phyloP scores from a whole-genome alignment of 2,888 invertebrate species.

The Cosmia trapezina region DNA sequence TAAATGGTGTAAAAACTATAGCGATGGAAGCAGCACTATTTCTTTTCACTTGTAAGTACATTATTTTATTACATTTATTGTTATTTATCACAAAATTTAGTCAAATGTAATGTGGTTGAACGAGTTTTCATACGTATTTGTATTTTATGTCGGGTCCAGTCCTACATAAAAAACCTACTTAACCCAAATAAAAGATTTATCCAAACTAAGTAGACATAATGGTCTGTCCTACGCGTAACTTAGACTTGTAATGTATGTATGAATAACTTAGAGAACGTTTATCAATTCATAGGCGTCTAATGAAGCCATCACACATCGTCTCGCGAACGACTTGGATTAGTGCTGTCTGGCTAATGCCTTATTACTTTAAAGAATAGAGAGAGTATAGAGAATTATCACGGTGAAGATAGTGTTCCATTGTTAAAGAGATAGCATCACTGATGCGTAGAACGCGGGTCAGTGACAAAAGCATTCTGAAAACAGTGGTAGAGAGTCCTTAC shows the following conservation, averaged over 20 bases:
- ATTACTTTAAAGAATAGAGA: slow-evolving; percentile 5
- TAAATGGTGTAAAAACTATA: no score
- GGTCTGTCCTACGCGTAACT: neutral
- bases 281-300: slow-evolving; percentile 48
- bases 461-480: no score
- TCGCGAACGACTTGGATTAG: slow-evolving; percentile 32
- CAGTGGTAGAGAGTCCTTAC: no score
- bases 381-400: neutral
- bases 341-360: slow-evolving; percentile 7
- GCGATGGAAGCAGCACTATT: no score
- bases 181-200: slow-evolving; percentile 5
- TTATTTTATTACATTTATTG: no score
- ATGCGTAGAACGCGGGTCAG: no score
- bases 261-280: slow-evolving; percentile 37
- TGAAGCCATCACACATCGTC: slow-evolving; percentile 34
- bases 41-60: no score
- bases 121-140: no score
- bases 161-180: slow-evolving; percentile 8
- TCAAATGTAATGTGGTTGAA: no score
- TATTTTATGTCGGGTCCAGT: no score
- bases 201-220: slow-evolving; percentile 11
- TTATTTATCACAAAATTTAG: no score
- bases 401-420: neutral
- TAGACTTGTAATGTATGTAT: slow-evolving; percentile 27
- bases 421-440: no score